Conservation (phyloP, 2,888 invertebrate genomes). For the Dichetophora obliterata region DNA sequence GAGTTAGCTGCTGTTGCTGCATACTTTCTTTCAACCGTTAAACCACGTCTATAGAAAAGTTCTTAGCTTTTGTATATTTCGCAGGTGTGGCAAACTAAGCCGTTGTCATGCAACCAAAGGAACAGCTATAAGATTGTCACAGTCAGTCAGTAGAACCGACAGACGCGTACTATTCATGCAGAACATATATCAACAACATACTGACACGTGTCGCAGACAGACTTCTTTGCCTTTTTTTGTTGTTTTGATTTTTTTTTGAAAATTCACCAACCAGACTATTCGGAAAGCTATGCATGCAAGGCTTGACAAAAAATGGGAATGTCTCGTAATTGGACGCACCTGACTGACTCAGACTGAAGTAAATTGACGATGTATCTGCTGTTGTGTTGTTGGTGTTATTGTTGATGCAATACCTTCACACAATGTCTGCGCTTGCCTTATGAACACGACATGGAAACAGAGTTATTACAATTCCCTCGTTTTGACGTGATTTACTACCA, state of each 20-base stretch:
- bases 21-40: too few species aligned
- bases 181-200: conserved; percentile 1
- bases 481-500: too few species aligned
- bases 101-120: background rate
- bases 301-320: background rate
- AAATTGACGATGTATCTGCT: background rate
- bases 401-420: background rate
- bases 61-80: background rate
- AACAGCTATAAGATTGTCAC: too few species aligned
- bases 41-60: background rate
- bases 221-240: background rate
- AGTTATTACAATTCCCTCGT: too few species aligned
- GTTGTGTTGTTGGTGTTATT: background rate
- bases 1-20: too few species aligned
- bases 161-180: background rate
- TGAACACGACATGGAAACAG: too few species aligned
- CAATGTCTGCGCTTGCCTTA: too few species aligned
- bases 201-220: background rate
- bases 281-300: too few species aligned
- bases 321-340: conserved; percentile 2
- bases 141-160: too few species aligned
- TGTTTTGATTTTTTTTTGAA: too few species aligned
- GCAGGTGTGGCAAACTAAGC: conserved; percentile 5
- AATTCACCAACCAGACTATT: too few species aligned
- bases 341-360: background rate